Evolutionary conservation across 2,797 vertebrate species (phyloP).

Genomic region (Eulemur albifrons): DNA sequence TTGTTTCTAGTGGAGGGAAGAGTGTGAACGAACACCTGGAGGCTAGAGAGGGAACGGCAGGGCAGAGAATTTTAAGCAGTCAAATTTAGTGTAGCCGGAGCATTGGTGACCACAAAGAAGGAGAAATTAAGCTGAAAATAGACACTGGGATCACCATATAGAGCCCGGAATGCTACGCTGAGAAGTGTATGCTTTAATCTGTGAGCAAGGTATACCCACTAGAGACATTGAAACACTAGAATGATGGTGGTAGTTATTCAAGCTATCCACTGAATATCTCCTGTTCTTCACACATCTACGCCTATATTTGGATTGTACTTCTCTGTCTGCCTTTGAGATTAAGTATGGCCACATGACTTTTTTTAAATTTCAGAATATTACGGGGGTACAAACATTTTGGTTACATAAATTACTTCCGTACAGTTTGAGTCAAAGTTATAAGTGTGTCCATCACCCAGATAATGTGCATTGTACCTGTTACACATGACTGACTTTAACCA

Average conservation of each 20-base stretch:
- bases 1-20: neutral
- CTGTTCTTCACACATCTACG: neutral
- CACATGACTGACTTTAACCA: neutral
- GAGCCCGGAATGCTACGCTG: neutral
- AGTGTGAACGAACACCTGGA: neutral
- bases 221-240: neutral
- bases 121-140: neutral
- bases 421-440: too few relatives aligned
- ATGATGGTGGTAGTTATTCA: neutral
- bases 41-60: neutral
- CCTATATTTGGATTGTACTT: neutral
- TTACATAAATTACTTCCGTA: too few relatives aligned
- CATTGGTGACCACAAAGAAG: neutral
- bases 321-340: neutral
- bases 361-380: too few relatives aligned
- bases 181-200: neutral
- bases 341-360: neutral
- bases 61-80: neutral
- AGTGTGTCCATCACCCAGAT: too few relatives aligned
- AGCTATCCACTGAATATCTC: neutral
- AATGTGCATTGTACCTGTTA: too few relatives aligned
- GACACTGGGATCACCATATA: neutral
- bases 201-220: neutral
- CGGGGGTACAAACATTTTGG: too few relatives aligned
- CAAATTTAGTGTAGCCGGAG: neutral